Percentiles rank a stretch among this genome's conserved stretches.
Evolutionary conservation across 2,888 invertebrate species (phyloP).

Genomic region (Andrena camellia): DNA sequence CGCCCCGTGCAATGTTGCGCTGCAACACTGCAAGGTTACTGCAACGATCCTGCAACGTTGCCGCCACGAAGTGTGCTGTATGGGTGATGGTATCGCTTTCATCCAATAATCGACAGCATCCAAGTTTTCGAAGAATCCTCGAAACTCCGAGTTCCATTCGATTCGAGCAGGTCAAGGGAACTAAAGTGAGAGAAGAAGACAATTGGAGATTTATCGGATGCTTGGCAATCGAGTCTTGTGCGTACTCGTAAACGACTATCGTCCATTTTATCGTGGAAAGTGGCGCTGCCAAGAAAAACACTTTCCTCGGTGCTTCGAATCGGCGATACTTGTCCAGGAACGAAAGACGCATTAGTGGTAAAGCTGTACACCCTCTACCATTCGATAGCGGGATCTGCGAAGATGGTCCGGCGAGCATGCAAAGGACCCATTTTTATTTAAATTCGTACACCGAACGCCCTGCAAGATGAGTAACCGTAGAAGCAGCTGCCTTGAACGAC

Average conservation of each 20-base stretch:
- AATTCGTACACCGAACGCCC: too few relatives aligned
- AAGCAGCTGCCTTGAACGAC: neutral
- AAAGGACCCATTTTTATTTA: neutral
- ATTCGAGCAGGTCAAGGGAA: neutral
- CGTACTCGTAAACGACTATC: constrained; percentile 13
- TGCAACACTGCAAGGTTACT: too few relatives aligned
- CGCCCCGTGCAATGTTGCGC: too few relatives aligned
- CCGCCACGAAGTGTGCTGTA: too few relatives aligned
- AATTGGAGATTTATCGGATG: constrained; percentile 14
- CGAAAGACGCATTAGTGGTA: neutral
- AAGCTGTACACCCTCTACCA: neutral
- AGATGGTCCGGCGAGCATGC: neutral
- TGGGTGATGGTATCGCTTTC: neutral
- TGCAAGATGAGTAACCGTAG: neutral
- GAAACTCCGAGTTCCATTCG: neutral
- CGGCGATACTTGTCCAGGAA: constrained; percentile 5
- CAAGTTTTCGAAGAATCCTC: too few relatives aligned
- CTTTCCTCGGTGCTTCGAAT: neutral
- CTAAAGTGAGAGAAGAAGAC: neutral
- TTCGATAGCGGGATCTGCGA: too few relatives aligned
- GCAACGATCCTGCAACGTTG: too few relatives aligned
- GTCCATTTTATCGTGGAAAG: constrained; percentile 43
- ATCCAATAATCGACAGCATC: neutral
- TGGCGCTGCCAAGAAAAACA: constrained; percentile 57
- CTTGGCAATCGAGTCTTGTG: constrained; percentile 26